Base-by-base conservation (phyloP, 2,888 invertebrate species). In the Dasypogon diadema region DNA sequence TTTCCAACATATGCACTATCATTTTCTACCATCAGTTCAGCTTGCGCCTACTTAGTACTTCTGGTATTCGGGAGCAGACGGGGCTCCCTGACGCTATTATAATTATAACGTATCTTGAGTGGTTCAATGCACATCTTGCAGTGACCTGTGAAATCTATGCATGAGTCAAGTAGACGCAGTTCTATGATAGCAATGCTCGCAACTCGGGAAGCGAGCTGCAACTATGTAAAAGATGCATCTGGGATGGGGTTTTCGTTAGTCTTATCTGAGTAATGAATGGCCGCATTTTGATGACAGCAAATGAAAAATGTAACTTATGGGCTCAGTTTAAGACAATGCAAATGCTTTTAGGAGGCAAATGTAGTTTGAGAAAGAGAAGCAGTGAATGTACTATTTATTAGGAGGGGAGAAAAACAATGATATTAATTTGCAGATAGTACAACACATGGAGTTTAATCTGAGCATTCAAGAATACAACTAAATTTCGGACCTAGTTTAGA, bases 241-340 rank as follows among this genome's bases (percentile, higher is more conserved):
- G 14, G 65, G 46, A 42, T 65, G 65, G 65, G 70, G 30, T 54
- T 70, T 70, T 56, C 70, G 26, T 70, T n/a, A 46, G 70, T 34
- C 70, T 70, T 70, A 70, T 70, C 70, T 70, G 2, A 30, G 54
- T 70, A 70, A 70, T 70, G 70, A 70, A 70, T 70, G 70, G 70
- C 51, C 54, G 70, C 70, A n/a, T 30, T 70, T 70, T 70, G 70
- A 70, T 70, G 70, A 70, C 70, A 30, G 70, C 51, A 54, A 70
- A 70, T 70, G 70, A 70, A 54, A 70, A 70, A 70, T 70, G 34
- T 34, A 54, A 34, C 70, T 70, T 54, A 54, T 70, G 70, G 34
- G 34, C 54, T 12, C 70, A 54, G 54, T 70, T 30, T 70, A 51
- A 54, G 54, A 70, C 70, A 70, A 54, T 70, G 51, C 54, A 70